These are phyloP conservation scores for Crossocerus cetratus DNA, from an alignment of 2,888 invertebrate species.

Conservation along the genomic window DNA sequence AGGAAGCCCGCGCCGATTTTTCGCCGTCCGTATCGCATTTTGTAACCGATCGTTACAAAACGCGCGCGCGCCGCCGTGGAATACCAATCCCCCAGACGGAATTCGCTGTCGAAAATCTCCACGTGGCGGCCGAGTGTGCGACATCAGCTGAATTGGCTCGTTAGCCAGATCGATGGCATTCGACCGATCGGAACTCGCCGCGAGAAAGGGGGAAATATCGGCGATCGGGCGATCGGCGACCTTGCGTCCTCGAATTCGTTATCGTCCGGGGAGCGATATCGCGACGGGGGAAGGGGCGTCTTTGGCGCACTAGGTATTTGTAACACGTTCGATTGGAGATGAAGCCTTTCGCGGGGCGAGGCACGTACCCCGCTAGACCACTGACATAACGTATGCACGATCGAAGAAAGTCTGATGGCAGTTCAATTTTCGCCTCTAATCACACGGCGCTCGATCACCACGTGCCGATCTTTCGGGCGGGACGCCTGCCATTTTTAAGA, in stretches of 20 bases:
- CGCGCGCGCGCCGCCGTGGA: constrained; percentile 39
- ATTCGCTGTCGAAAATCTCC: background rate
- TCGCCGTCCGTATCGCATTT: constrained; percentile 37
- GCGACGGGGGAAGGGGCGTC: constrained; percentile 12
- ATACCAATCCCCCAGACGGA: constrained; percentile 55
- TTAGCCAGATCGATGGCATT: background rate
- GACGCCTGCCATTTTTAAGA: too few relatives aligned
- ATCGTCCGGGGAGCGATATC: background rate
- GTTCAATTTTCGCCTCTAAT: constrained; percentile 45
- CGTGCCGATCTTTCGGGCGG: constrained; percentile 30
- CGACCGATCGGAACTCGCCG: background rate
- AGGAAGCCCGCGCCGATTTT: background rate
- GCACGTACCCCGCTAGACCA: constrained; percentile 37
- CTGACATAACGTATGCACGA: constrained; percentile 43
- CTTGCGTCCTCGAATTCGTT: background rate
- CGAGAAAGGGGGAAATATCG: constrained; percentile 13
- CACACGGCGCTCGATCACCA: constrained; percentile 45
- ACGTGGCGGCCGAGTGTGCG: background rate
- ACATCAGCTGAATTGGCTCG: too few relatives aligned
- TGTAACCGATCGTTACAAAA: constrained; percentile 46
- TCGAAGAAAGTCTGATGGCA: constrained; percentile 49
- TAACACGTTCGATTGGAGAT: constrained; percentile 38
- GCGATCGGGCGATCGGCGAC: constrained; percentile 3
- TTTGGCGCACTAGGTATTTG: constrained; percentile 37
- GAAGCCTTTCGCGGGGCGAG: constrained; percentile 52